Evolutionary conservation across 2,797 vertebrate genomes (phyloP).

Genomic region (Cynopterus sphinx): DNA sequence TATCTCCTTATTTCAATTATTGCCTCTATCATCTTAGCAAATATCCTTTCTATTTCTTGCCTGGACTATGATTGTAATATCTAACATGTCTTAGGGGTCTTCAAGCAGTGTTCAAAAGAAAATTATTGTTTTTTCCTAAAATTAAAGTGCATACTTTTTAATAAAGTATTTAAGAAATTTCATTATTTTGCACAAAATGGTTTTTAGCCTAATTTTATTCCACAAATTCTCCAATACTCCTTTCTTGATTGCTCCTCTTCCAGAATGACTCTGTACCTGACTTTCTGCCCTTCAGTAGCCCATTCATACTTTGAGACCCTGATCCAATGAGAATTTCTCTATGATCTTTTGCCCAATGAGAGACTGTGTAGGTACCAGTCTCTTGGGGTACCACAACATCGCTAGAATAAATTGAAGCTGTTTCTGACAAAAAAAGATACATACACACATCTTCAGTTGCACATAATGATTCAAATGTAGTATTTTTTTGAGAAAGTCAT

Average conservation of each 20-base stretch:
- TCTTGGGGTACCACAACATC: too few species aligned
- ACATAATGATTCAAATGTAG: not conserved
- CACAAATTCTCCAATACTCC: not conserved
- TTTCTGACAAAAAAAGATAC: not conserved
- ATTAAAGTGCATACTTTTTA: not conserved
- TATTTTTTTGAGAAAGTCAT: not conserved
- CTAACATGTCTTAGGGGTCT: not conserved
- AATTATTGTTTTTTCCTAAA: not conserved
- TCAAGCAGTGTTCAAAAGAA: not conserved
- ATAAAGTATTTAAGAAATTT: not conserved
- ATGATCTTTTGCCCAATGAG: rapidly evolving
- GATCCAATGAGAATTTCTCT: not conserved
- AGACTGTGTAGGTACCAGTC: not conserved
- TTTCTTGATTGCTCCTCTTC: not conserved
- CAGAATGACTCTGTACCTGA: not conserved
- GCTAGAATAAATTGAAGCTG: not conserved
- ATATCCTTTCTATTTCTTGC: not conserved
- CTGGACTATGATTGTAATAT: not conserved
- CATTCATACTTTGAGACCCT: not conserved
- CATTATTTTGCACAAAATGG: not conserved
- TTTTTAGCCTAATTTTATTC: not conserved
- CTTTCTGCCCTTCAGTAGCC: not conserved
- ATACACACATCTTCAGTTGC: not conserved
- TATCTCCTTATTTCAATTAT: not conserved
- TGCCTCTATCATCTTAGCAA: not conserved